These are phyloP conservation scores for Amazona vittata DNA, from an alignment of 2,113 vertebrate species.

Conservation along the genomic window DNA sequence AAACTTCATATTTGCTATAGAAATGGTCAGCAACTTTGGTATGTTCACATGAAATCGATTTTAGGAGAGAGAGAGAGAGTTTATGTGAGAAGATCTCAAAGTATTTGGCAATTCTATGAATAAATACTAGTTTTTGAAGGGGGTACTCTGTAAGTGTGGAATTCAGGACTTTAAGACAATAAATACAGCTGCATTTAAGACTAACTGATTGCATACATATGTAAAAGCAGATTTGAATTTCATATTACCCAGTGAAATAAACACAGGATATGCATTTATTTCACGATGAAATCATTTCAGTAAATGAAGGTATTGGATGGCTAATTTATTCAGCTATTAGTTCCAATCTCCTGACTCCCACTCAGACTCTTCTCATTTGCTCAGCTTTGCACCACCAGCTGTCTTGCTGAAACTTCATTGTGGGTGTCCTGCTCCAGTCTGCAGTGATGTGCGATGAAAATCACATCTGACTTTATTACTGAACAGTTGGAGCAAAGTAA, in stretches of 20 bases:
- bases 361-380: slow-evolving; percentile 29
- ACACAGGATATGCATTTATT: slow-evolving; percentile 51
- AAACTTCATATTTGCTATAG: not conserved
- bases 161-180: slow-evolving; percentile 40
- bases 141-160: not conserved
- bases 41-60: not conserved
- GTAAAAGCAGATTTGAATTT: slow-evolving; percentile 67
- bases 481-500: not conserved
- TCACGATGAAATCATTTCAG: slow-evolving; percentile 29
- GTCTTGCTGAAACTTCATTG: slow-evolving; percentile 41
- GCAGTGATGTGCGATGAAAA: not conserved
- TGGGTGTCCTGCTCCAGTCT: slow-evolving; percentile 20
- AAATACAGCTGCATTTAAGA: slow-evolving; percentile 53
- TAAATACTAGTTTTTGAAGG: not conserved
- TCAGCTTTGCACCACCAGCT: slow-evolving; percentile 40
- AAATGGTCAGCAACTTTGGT: not conserved
- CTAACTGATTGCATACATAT: slow-evolving; percentile 69
- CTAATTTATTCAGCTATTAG: slow-evolving; percentile 46
- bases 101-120: not conserved
- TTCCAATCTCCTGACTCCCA: slow-evolving; percentile 31
- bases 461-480: not conserved
- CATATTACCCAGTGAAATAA: slow-evolving; percentile 47
- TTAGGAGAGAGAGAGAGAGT: not conserved
- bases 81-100: not conserved
- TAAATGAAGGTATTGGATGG: slow-evolving; percentile 43